Conservation (phyloP, 2,797 vertebrate species). For the Hapalemur alaotrensis region DNA sequence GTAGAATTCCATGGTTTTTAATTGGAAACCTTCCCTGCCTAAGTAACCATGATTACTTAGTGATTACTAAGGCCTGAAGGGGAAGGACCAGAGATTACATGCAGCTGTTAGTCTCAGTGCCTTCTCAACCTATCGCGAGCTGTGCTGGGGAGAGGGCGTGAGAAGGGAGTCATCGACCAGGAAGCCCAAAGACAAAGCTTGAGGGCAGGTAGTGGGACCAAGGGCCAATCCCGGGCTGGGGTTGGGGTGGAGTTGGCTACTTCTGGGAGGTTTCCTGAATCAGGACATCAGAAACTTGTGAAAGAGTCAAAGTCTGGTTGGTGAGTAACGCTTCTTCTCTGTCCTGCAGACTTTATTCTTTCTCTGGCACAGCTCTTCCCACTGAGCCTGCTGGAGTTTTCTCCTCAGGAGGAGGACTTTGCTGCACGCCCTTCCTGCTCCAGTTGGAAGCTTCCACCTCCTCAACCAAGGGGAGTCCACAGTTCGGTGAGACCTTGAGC, state of each 20-base stretch:
- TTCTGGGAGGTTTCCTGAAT: too few relatives aligned
- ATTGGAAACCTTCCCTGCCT: not conserved
- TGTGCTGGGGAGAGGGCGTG: too few relatives aligned
- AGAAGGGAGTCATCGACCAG: not conserved
- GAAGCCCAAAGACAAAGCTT: not conserved
- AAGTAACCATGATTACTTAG: too few relatives aligned
- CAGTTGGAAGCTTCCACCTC: not conserved
- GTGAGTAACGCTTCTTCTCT: not conserved
- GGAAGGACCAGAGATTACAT: not conserved
- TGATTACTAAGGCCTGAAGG: not conserved
- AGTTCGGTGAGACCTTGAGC: not conserved
- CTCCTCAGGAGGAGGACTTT: not conserved
- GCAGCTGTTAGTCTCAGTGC: not conserved
- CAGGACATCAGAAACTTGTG: not conserved
- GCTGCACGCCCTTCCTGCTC: not conserved
- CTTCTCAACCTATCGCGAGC: not conserved
- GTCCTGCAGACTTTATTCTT: not conserved
- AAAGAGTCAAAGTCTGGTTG: rapidly evolving
- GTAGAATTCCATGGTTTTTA: not conserved
- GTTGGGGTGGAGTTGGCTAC: too few relatives aligned
- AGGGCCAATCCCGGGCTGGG: not conserved
- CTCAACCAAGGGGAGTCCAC: not conserved
- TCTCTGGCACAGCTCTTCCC: too few relatives aligned
- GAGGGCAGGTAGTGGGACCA: not conserved
- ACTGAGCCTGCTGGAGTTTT: not conserved